Percentiles rank a stretch among this genome's conserved stretches.
phyloP scores from a whole-genome alignment of 2,797 vertebrate genomes.

The Sebastes trivittatus region DNA sequence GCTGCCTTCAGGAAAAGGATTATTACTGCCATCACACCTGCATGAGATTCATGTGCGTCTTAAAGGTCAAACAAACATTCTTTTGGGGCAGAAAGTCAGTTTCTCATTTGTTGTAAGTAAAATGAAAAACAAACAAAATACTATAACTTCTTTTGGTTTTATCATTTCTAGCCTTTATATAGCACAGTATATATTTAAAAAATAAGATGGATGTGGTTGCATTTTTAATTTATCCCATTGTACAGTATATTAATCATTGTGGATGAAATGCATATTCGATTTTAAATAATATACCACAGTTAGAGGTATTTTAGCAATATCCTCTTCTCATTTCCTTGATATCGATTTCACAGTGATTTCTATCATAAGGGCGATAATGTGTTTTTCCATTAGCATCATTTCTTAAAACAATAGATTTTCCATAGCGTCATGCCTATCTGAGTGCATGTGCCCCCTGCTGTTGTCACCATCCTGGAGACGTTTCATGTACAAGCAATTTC shows the following conservation, averaged over 20 bases:
- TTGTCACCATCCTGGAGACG: slow-evolving; percentile 39
- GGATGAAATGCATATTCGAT: slow-evolving; percentile 9
- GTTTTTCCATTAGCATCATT: slow-evolving; percentile 39
- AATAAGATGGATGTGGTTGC: not conserved
- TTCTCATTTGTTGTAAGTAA: not conserved
- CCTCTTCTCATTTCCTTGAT: slow-evolving; percentile 49
- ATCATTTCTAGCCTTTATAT: not conserved
- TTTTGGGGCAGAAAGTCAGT: not conserved
- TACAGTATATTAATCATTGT: slow-evolving; percentile 25
- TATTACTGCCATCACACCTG: slow-evolving; percentile 31
- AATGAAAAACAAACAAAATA: not conserved
- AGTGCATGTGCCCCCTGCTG: slow-evolving; percentile 36
- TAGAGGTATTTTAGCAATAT: slow-evolving; percentile 8
- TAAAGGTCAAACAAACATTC: slow-evolving; percentile 34
- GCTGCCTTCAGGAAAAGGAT: not conserved
- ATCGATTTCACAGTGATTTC: slow-evolving; percentile 65
- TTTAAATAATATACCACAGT: slow-evolving; percentile 8
- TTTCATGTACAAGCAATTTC: slow-evolving; percentile 71
- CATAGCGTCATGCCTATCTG: slow-evolving; percentile 28
- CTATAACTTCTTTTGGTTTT: not conserved
- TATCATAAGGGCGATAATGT: slow-evolving; percentile 43
- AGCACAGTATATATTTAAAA: not conserved
- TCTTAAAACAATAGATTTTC: slow-evolving; percentile 29
- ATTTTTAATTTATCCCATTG: slow-evolving; percentile 9
- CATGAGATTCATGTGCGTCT: slow-evolving; percentile 28